Evolutionary conservation across 1,140 invertebrate species (phyloP), one percentile per base, ranked within the genome.

Genomic region (Danaus plexippus): DNA sequence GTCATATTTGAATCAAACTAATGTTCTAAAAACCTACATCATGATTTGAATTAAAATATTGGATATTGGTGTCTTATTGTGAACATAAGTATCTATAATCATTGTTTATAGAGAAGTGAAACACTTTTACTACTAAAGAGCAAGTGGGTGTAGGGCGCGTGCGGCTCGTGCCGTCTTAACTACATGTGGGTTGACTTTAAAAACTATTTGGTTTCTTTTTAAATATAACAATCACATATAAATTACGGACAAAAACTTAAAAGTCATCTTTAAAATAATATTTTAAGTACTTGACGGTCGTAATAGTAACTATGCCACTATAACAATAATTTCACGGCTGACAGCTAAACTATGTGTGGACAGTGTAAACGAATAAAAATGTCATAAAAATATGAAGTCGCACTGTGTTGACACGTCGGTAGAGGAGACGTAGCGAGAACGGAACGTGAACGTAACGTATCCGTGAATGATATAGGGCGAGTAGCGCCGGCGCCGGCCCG

Each of bases 301-400:
- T 61, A 56, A 59, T 49, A 55, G 47, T 62, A 61, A 55, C 48
- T 57, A 56, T 54, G 56, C 60, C 49, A 57, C 57, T 61, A 72
- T 65, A 70, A 69, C 63, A 65, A 76, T 77, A 76, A 66, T 71
- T 80, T 73, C 57, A 67, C 66, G 63, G 58, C 66, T 66, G 71
- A 71, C 70, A 75, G 56, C 70, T 72, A 73, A 75, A 77, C 73
- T 71, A 80, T 64, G 75, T 79, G 76, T 66, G 70, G 75, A 80
- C 75, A 77, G 56, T 57, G 65, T 78, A 69, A 73, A 75, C 67
- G 65, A 64, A 73, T 69, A 69, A 75, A 67, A 70, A 67, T 60
- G 54, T 69, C 67, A 80, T 84, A 77, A 82, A 82, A 82, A 81
- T 80, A 80, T 77, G 78, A 82, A 74, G 73, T 79, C 76, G 67